Evolutionary conservation across 2,113 vertebrate species (phyloP), one percentile per base, ranked within the genome.

Genomic region (Capreolus pygargus): DNA sequence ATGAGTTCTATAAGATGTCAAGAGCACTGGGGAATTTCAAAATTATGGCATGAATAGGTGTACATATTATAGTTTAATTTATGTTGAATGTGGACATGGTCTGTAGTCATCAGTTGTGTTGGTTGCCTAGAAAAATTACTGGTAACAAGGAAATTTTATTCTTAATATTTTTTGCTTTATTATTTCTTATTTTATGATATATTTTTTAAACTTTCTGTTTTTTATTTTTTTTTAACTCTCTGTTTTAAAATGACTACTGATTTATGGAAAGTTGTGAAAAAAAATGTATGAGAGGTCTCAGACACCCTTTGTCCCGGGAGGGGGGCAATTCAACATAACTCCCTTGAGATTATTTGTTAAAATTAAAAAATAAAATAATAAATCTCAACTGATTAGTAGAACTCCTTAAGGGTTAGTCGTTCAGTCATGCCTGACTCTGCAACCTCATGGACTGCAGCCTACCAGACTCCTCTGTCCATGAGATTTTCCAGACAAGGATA

Each of bases 11-110:
- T 0, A 33, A 82, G 57, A 60, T 92, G n/a, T 86, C 55, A 86
- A 28, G 16, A 79, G 39, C 36, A 54, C 23, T 55, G n/a, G 14
- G 9, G 50, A 54, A 86, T 64, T 94, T 97, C 67, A 93, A 74
- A 97, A 86, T 74, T 88, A 95, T 82, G 94, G n/a, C 86, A 54
- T 55, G 50, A 89, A 60, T 33, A 93, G 39, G 23, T n/a, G 28
- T n/a, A 64, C 8, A 58, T 55, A 74, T 55, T 88, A 50, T 39
- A 83, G 92, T 83, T 91, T 94, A 92, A 93, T 79, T 89, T 70
- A 93, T 86, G 6, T 33, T 2, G 17, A 89, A 14, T 67, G 7
- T 89, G 30, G 25, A 64, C n/a, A 47, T 81, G 87, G 21, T 52
- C 33, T 76, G 2, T 78, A 91, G 60, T 57, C 12, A 78, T 86